phyloP scores from a whole-genome alignment of 1,140 invertebrate species.

The Cydia amplana region DNA sequence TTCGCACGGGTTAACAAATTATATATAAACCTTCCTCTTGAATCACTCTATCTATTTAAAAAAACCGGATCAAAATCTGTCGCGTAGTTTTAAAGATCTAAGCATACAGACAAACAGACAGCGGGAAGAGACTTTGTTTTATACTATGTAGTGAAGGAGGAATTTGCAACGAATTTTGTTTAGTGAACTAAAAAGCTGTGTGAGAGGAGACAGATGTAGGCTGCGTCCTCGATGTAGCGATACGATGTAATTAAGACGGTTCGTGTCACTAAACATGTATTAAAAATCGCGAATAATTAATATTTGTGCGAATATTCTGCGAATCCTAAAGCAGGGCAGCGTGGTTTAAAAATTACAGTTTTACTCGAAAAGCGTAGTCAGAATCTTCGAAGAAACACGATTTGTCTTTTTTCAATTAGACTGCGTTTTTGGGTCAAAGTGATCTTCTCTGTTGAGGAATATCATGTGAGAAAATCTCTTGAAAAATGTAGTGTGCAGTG shows the following conservation, averaged over 20 bases:
- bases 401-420: constrained; percentile 25
- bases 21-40: no score
- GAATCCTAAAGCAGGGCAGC: constrained; percentile 21
- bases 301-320: constrained; percentile 12
- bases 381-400: constrained; percentile 21
- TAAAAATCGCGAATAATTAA: constrained; percentile 39
- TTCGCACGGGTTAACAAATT: no score
- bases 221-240: constrained; percentile 52
- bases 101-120: no score
- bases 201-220: constrained; percentile 57
- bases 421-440: constrained; percentile 19
- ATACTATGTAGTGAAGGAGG: no score
- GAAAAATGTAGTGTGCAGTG: background rate
- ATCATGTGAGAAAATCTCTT: constrained; percentile 23
- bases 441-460: constrained; percentile 10
- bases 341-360: constrained; percentile 13
- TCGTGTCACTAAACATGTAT: constrained; percentile 55
- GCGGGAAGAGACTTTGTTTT: no score
- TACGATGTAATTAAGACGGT: constrained; percentile 58
- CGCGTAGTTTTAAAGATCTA: no score
- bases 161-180: background rate
- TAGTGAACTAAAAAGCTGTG: constrained; percentile 46
- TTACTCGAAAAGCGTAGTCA: constrained; percentile 13
- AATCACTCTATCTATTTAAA: no score
- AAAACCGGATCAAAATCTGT: no score